These are phyloP conservation scores for Anastrepha ludens DNA, from an alignment of 1,140 invertebrate species.

Conservation along the genomic window DNA sequence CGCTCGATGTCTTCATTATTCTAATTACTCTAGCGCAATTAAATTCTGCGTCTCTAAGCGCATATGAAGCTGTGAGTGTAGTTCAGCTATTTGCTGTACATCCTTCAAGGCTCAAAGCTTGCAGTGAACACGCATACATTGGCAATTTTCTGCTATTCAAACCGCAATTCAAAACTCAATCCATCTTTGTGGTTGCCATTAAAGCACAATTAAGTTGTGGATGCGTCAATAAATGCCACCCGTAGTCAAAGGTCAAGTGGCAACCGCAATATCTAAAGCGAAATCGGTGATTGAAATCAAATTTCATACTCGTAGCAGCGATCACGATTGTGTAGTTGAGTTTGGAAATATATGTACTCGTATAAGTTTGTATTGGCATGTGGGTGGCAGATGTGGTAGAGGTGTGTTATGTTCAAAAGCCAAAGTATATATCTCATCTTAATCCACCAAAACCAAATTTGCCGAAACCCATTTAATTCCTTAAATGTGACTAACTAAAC, in stretches of 20 bases:
- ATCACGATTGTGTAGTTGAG: background rate
- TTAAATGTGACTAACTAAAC: background rate
- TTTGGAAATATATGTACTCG: no score
- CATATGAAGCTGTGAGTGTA: no score
- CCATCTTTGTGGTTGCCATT: background rate
- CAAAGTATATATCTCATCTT: background rate
- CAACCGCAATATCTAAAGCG: background rate
- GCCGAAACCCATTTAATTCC: background rate
- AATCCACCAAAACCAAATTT: background rate
- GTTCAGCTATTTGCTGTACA: no score
- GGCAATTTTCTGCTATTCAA: background rate
- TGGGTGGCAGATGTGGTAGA: background rate
- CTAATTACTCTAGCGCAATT: no score
- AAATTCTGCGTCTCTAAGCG: no score
- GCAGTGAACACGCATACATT: no score
- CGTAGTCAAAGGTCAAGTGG: background rate
- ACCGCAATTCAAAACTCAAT: background rate
- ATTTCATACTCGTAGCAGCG: no score
- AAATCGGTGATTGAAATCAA: background rate
- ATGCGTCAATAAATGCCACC: background rate
- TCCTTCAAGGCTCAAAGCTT: no score
- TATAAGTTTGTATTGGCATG: no score
- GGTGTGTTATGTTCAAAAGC: background rate
- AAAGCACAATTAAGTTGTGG: conserved; percentile 8
- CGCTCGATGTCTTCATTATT: no score